These are phyloP conservation scores for Isoperla grammatica DNA, from an alignment of 2,888 invertebrate species.

Conservation along the genomic window DNA sequence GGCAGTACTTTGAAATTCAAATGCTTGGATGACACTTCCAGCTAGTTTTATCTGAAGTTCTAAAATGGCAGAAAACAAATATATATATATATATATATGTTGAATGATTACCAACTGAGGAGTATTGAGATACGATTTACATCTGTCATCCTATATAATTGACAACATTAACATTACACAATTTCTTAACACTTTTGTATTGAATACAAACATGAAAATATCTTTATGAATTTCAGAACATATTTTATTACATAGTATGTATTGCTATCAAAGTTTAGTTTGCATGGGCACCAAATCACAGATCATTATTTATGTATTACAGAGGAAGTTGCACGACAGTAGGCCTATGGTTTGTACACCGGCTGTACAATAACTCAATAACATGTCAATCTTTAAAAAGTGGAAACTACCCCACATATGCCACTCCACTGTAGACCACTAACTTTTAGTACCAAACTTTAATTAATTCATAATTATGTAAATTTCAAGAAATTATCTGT, in stretches of 20 bases:
- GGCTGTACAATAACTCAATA: not conserved
- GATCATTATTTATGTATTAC: not conserved
- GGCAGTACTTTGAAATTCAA: too few relatives aligned
- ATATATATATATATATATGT: too few relatives aligned
- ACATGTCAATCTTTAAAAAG: not conserved
- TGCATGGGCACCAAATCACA: not conserved
- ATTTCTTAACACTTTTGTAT: slow-evolving; percentile 3
- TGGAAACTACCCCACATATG: too few relatives aligned
- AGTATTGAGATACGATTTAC: too few relatives aligned
- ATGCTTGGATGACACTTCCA: too few relatives aligned
- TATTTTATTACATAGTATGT: not conserved
- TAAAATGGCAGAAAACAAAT: too few relatives aligned
- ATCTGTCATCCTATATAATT: not conserved
- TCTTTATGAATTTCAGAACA: slow-evolving; percentile 4
- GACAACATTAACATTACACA: slow-evolving; percentile 6
- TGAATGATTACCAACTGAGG: too few relatives aligned
- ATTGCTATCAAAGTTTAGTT: not conserved
- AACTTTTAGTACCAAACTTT: too few relatives aligned
- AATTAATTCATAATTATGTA: too few relatives aligned
- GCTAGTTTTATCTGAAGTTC: too few relatives aligned
- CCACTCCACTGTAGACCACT: too few relatives aligned
- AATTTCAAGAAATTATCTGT: too few relatives aligned
- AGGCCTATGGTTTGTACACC: not conserved
- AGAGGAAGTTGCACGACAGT: not conserved
- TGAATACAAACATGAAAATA: slow-evolving; percentile 8